Base-by-base conservation (phyloP, 2,888 invertebrate genomes). In the Drosophila niveifrons region DNA sequence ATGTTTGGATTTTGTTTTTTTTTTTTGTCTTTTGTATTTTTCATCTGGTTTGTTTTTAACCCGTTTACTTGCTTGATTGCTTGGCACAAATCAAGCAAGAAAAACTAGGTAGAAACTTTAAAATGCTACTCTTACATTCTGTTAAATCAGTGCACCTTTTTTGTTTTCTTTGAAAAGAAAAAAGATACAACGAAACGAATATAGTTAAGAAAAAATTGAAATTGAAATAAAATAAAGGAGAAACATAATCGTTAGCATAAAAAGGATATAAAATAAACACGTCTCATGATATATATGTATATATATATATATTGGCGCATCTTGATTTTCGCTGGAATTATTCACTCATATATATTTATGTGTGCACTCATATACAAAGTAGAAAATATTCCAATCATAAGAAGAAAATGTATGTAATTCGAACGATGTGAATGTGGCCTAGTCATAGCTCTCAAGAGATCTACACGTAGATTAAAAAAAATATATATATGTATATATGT, bases 41-140 rank as follows among this genome's bases (percentile, higher is more conserved):
- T 58, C 34, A 36, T 59, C 44, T 61, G 61, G 56, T 78, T 56
- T 80, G 82, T 77, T 87, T 78, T 77, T 82, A 82, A 90, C 73
- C 88, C 89, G 90, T 90, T 91, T 88, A 85, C 79, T 90, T 82
- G 90, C 90, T 66, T 90, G 90, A 90, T 90, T 90, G 82, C 68
- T 79, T 73, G 57, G 65, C 74, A 77, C 80, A 79, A 82, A 90
- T 91, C 90, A 91, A 90, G 90, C 90, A 90, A 90, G 88, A 72
- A 80, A 90, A 91, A 89, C 90, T 86, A 81, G 86, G 90, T 82
- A 82, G 90, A 91, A 90, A 91, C 90, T 91, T 86, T 90, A 91
- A 91, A 91, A 91, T 91, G 90, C 90, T 91, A 91, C 91, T 91
- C 90, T 90, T 91, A 91, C 90, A 91, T 91, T 91, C 90, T 91